Evolutionary conservation across 2,888 invertebrate genomes (phyloP).

Genomic region (Drosophila quinaria): DNA sequence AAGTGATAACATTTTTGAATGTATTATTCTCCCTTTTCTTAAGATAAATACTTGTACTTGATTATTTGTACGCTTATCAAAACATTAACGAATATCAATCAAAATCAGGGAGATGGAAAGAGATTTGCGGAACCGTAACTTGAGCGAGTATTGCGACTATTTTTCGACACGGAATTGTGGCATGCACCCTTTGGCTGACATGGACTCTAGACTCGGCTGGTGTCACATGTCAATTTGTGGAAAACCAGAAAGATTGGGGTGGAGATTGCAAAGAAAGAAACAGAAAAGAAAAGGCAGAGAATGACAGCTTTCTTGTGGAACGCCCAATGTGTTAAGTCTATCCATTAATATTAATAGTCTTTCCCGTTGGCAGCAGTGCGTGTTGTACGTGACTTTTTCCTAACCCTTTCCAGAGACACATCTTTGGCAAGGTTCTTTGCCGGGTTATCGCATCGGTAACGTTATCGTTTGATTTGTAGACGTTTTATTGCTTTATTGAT

Average conservation of each 20-base stretch:
- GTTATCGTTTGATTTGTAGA: slow-evolving; percentile 81
- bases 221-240: slow-evolving; percentile 78
- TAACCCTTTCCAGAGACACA: slow-evolving; percentile 68
- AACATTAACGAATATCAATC: slow-evolving; percentile 63
- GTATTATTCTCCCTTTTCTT: background rate
- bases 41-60: slow-evolving; percentile 15
- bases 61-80: slow-evolving; percentile 47
- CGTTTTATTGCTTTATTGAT: slow-evolving; percentile 83
- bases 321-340: slow-evolving; percentile 83
- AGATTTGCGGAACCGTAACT: slow-evolving; percentile 31
- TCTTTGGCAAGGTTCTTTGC: slow-evolving; percentile 65
- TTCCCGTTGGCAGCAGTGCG: slow-evolving; percentile 58
- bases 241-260: slow-evolving; percentile 41
- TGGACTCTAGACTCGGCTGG: slow-evolving; percentile 41
- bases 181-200: slow-evolving; percentile 38
- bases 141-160: slow-evolving; percentile 17
- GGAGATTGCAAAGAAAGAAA: slow-evolving; percentile 11
- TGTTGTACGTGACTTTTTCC: slow-evolving; percentile 80
- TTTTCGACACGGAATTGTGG: slow-evolving; percentile 53
- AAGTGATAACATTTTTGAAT: background rate
- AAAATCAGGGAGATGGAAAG: slow-evolving; percentile 20
- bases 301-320: slow-evolving; percentile 62
- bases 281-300: slow-evolving; percentile 1
- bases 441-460: slow-evolving; percentile 29
- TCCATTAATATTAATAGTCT: slow-evolving; percentile 83